Conservation (phyloP, 2,888 invertebrate species). For the Microplitis manilae region DNA sequence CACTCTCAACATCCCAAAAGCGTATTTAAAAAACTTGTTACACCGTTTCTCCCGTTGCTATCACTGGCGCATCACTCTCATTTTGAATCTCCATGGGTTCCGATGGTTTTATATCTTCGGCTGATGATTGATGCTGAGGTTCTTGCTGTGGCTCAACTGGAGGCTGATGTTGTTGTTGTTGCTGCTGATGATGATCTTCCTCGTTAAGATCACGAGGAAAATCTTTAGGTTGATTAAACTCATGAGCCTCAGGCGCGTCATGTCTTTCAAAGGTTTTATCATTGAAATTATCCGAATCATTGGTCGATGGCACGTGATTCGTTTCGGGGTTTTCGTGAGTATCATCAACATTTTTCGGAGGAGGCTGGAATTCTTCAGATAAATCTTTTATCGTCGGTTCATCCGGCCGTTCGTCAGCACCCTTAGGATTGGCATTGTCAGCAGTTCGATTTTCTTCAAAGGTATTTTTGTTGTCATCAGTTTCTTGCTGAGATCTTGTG, state of each 20-base stretch:
- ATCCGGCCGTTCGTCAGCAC: background rate
- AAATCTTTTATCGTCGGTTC: background rate
- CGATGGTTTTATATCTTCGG: background rate
- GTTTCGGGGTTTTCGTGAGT: constrained; percentile 20
- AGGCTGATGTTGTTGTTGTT: background rate
- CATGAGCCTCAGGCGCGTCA: constrained; percentile 18
- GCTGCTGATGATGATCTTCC: background rate
- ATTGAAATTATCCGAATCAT: constrained; percentile 25
- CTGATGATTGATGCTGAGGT: background rate
- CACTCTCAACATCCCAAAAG: constrained; percentile 49
- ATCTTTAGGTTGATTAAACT: background rate
- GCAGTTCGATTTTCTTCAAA: constrained; percentile 5
- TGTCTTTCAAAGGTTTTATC: constrained; percentile 2
- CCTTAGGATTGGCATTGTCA: constrained; percentile 4
- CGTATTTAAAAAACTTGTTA: constrained; percentile 42
- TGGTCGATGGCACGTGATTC: constrained; percentile 27
- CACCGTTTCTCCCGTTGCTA: constrained; percentile 36
- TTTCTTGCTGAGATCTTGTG: constrained; percentile 41
- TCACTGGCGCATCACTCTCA: constrained; percentile 20
- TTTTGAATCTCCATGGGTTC: constrained; percentile 27
- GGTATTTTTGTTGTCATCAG: constrained; percentile 41
- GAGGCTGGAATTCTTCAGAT: constrained; percentile 1
- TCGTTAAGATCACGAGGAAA: background rate
- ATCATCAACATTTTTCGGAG: constrained; percentile 9
- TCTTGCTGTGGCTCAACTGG: background rate